Conservation (phyloP, 1,140 invertebrate species). For the Chrysoperla carnea region DNA sequence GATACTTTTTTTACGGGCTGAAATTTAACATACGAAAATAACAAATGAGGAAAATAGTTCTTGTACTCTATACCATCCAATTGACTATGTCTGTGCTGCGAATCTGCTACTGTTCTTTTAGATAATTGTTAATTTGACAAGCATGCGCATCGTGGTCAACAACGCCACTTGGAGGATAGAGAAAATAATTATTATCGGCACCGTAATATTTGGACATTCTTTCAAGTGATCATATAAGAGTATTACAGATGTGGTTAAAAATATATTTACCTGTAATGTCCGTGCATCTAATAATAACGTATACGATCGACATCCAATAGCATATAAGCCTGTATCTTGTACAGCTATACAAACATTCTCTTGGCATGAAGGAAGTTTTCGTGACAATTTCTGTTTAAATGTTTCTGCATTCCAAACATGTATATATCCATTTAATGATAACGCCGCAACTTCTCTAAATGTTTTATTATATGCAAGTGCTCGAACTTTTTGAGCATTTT, state of each 20-base stretch:
- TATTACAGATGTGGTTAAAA: too few relatives aligned
- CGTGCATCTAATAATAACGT: slow-evolving; percentile 77
- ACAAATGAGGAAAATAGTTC: not conserved
- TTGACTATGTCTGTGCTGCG: not conserved
- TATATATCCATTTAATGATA: slow-evolving; percentile 83
- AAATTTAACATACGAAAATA: too few relatives aligned
- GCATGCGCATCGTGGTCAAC: too few relatives aligned
- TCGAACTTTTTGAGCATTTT: slow-evolving; percentile 41
- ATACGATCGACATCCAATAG: slow-evolving; percentile 84
- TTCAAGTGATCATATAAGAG: too few relatives aligned
- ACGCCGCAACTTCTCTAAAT: slow-evolving; percentile 75
- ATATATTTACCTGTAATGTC: slow-evolving; percentile 56
- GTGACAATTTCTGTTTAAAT: slow-evolving; percentile 67
- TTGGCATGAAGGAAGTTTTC: slow-evolving; percentile 71
- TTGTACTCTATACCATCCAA: not conserved
- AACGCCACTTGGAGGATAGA: too few relatives aligned
- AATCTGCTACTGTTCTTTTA: too few relatives aligned
- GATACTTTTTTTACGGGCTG: slow-evolving; percentile 41
- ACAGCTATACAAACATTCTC: slow-evolving; percentile 87
- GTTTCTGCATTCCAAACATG: slow-evolving; percentile 83
- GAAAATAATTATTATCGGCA: too few relatives aligned
- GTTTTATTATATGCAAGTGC: slow-evolving; percentile 74
- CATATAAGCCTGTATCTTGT: slow-evolving; percentile 70
- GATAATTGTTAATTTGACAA: too few relatives aligned
- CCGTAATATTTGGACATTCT: too few relatives aligned